Percentiles rank a stretch among this genome's conserved stretches.
phyloP scores from a whole-genome alignment of 2,113 vertebrate genomes.

The Reinhardtius hippoglossoides region DNA sequence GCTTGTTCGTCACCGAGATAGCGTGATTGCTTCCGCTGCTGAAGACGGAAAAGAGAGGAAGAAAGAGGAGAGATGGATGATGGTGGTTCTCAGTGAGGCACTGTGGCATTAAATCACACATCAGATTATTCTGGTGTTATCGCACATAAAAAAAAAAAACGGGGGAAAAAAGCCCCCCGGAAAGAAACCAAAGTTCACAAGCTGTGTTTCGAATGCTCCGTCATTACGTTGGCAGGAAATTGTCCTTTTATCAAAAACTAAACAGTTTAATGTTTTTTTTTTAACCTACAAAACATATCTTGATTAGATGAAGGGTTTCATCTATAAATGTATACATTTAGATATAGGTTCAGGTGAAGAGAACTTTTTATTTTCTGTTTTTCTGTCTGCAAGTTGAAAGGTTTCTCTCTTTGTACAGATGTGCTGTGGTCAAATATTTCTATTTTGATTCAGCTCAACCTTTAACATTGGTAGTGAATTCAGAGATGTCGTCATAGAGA shows the following conservation, averaged over 20 bases:
- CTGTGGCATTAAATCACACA: constrained; percentile 70
- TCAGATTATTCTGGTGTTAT: constrained; percentile 68
- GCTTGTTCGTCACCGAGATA: constrained; percentile 76
- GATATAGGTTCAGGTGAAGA: background rate
- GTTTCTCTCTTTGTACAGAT: background rate
- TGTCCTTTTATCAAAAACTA: constrained; percentile 54
- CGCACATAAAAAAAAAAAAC: background rate
- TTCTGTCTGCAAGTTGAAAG: background rate
- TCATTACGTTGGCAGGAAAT: constrained; percentile 70
- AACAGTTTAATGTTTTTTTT: constrained; percentile 2
- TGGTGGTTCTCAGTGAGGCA: constrained; percentile 65
- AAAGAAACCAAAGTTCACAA: constrained; percentile 37
- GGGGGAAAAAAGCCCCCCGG: constrained; percentile 17
- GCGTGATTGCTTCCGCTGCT: constrained; percentile 81
- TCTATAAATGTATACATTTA: background rate
- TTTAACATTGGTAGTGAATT: background rate
- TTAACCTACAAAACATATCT: background rate
- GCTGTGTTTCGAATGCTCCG: constrained; percentile 36
- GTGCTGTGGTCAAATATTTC: background rate
- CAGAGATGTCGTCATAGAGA: too few relatives aligned
- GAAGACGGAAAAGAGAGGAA: constrained; percentile 23
- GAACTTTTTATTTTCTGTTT: background rate
- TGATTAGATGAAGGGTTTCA: background rate
- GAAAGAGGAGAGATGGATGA: constrained; percentile 53
- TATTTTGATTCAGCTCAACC: too few relatives aligned